These are phyloP conservation scores for Drosophila anomalipes DNA, from an alignment of 2,888 invertebrate species.

Conservation along the genomic window DNA sequence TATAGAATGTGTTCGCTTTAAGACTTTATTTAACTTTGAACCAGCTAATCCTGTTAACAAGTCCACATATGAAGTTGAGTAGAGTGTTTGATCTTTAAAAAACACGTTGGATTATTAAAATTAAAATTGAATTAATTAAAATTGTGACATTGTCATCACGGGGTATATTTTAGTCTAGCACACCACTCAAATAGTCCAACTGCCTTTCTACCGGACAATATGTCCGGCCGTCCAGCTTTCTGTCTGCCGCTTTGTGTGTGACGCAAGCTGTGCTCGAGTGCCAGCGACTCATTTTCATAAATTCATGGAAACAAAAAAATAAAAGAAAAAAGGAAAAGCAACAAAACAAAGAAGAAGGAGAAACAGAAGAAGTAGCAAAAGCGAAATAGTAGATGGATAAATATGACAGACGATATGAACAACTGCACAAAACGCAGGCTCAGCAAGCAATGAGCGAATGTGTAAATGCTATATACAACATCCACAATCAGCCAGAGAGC, in stretches of 20 bases:
- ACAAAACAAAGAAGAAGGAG: not conserved
- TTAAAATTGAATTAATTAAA: not conserved
- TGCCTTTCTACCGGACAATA: slow-evolving; percentile 24
- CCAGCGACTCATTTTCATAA: slow-evolving; percentile 77
- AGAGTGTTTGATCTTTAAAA: not conserved
- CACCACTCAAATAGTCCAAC: slow-evolving; percentile 2
- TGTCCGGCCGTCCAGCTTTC: slow-evolving; percentile 24
- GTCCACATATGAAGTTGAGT: not conserved
- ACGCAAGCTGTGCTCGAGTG: slow-evolving; percentile 55
- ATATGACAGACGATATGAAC: slow-evolving; percentile 69
- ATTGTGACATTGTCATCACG: not conserved
- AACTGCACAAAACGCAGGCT: slow-evolving; percentile 73
- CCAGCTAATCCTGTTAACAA: not conserved
- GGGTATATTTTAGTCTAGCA: slow-evolving; percentile 8
- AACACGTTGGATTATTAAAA: not conserved
- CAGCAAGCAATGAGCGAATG: slow-evolving; percentile 68
- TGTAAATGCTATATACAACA: slow-evolving; percentile 74
- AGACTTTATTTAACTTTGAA: not conserved
- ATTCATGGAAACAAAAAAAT: slow-evolving; percentile 57
- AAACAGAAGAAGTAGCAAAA: slow-evolving; percentile 23
- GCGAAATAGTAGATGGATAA: slow-evolving; percentile 52
- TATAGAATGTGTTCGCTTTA: not conserved
- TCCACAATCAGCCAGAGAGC: slow-evolving; percentile 33
- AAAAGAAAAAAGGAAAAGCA: slow-evolving; percentile 2
- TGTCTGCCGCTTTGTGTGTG: slow-evolving; percentile 50